These are phyloP conservation scores for Sterrhoptilus dennistouni DNA, from an alignment of 2,113 vertebrate genomes.

Conservation along the genomic window DNA sequence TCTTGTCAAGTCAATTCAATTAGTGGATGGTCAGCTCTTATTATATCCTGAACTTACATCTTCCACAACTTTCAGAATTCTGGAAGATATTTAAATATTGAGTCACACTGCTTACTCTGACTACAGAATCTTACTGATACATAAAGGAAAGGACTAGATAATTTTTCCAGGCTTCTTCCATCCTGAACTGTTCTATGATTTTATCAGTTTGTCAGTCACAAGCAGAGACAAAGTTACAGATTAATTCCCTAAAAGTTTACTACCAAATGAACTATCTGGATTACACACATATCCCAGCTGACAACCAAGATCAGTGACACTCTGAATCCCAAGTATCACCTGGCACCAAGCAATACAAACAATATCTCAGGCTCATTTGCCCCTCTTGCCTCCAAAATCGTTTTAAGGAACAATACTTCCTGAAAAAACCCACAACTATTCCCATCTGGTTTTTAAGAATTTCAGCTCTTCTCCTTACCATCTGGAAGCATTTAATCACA, in stretches of 20 bases:
- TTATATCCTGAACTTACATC: neutral
- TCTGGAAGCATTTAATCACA: neutral
- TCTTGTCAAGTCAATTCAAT: neutral
- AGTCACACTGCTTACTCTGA: neutral
- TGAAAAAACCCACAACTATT: neutral
- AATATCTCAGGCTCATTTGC: neutral
- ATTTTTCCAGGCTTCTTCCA: neutral
- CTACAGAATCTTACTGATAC: neutral
- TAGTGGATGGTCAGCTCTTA: neutral
- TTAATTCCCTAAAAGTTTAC: neutral
- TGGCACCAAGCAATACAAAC: neutral
- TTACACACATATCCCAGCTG: neutral
- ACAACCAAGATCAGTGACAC: neutral
- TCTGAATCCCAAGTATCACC: neutral
- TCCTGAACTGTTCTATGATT: neutral
- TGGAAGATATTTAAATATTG: neutral
- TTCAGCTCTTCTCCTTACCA: neutral
- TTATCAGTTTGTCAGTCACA: neutral
- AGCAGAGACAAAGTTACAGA: neutral
- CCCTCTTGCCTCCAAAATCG: neutral
- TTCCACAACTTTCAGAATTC: neutral
- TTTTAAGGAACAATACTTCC: neutral
- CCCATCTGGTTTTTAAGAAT: neutral
- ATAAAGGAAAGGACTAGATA: neutral
- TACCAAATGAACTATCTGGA: neutral